Evolutionary conservation across 2,113 vertebrate genomes (phyloP).

Genomic region (Laticauda laticaudata): DNA sequence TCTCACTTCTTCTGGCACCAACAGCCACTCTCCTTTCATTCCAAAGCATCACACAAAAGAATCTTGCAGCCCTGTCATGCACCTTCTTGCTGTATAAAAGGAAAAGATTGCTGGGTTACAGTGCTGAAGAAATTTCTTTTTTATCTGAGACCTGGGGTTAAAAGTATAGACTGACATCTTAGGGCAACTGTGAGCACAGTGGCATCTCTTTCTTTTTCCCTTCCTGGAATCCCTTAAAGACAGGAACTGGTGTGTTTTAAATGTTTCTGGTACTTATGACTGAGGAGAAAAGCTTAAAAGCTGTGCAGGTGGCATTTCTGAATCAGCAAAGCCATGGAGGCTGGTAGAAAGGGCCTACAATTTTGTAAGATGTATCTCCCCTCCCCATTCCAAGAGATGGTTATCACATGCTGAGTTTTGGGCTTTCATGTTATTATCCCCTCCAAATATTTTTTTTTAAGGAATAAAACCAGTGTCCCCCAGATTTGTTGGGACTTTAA

Average conservation of each 20-base stretch:
- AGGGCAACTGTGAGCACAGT: not conserved
- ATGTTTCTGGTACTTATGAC: not conserved
- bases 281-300: not conserved
- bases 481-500: not conserved
- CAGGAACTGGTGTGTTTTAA: not conserved
- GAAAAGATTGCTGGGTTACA: not conserved
- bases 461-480: not conserved
- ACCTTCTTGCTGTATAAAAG: not conserved
- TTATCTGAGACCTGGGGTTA: constrained; percentile 8
- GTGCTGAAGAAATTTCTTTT: not conserved
- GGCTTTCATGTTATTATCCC: not conserved
- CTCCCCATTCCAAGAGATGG: not conserved
- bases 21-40: not conserved
- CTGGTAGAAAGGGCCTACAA: not conserved
- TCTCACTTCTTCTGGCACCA: not conserved
- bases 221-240: not conserved
- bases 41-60: not conserved
- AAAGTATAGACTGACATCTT: not conserved
- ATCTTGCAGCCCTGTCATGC: not conserved
- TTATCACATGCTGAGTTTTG: not conserved
- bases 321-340: not conserved
- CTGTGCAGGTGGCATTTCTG: not conserved
- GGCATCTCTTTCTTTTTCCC: not conserved
- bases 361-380: not conserved
- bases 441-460: not conserved